Base-by-base conservation (phyloP, 2,888 invertebrate species). In the Philereme transversata region DNA sequence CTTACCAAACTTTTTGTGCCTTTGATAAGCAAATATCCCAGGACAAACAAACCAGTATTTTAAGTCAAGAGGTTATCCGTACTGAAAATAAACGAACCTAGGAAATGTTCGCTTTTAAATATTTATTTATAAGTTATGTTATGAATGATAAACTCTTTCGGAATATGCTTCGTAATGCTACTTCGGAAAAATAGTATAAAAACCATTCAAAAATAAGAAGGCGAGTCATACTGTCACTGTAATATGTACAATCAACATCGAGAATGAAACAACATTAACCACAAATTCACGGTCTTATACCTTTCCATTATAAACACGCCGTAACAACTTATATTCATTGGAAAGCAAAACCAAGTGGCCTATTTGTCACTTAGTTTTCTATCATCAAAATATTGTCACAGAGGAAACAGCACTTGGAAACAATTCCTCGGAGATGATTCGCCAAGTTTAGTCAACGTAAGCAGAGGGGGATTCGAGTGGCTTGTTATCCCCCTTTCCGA, bases 401-500 rank as follows among this genome's bases (percentile, higher is more conserved):
- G n/a, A 51, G 56, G 51, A 51, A 51, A 33, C 3, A 48, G 43
- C 60, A 56, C 56, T 56, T 40, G 10, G 22, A 41, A 52, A 48
- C 40, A 45, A 54, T 53, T 48, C 44, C 44, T 48, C 4, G 10
- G 55, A 60, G 54, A 55, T 57, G 44, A 52, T 51, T 52, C 56
- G 35, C 48, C 44, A 51, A 61, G 61, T 48, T 55, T 60, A 22
- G 46, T 36, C 11, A 51, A 48, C 36, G 51, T 52, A 49, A 36
- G 22, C 55, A 51, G 49, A 54, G 51, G 51, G 60, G 54, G 47
- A 54, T 22, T 45, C 7, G 51, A 60, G 60, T 51, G 45, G 40
- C 60, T 60, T 40, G 51, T 34, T 33, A 48, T 8, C 51, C 51
- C 51, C 36, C 35, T 45, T 33, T 38, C 45, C 35, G 40, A 36